A percentile compares a stretch with the other conserved stretches of the same genome.
Evolutionary conservation across 2,888 invertebrate species (phyloP).

Genomic region (Vesta saturnalis): DNA sequence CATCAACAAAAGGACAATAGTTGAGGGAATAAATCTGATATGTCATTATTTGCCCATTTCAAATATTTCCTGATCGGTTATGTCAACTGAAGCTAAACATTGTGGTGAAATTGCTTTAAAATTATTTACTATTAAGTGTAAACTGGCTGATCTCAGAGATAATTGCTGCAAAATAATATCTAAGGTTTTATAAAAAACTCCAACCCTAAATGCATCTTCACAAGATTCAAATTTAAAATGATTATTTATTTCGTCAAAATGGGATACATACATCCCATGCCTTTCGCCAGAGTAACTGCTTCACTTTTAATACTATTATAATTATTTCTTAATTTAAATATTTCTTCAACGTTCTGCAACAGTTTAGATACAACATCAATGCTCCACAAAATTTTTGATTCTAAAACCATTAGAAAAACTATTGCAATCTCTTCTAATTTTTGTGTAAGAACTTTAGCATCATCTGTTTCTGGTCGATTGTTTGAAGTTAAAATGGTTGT

Average conservation of each 20-base stretch:
- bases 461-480: background rate
- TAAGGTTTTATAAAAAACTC: background rate
- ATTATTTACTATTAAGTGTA: background rate
- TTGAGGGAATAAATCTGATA: too few relatives aligned
- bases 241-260: background rate
- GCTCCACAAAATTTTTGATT: background rate
- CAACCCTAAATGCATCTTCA: background rate
- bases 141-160: background rate
- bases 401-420: background rate
- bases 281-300: background rate
- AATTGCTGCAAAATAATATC: background rate
- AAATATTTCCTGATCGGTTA: background rate
- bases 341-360: background rate
- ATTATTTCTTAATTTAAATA: background rate
- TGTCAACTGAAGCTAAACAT: background rate
- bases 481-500: background rate
- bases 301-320: background rate
- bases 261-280: background rate
- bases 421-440: background rate
- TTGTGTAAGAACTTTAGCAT: background rate
- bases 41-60: background rate
- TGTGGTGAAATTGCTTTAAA: too few relatives aligned
- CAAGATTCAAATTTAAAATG: too few relatives aligned
- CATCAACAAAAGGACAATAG: too few relatives aligned
- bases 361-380: background rate